Evolutionary conservation across 2,888 invertebrate species (phyloP).

Genomic region (Acronicta psi): DNA sequence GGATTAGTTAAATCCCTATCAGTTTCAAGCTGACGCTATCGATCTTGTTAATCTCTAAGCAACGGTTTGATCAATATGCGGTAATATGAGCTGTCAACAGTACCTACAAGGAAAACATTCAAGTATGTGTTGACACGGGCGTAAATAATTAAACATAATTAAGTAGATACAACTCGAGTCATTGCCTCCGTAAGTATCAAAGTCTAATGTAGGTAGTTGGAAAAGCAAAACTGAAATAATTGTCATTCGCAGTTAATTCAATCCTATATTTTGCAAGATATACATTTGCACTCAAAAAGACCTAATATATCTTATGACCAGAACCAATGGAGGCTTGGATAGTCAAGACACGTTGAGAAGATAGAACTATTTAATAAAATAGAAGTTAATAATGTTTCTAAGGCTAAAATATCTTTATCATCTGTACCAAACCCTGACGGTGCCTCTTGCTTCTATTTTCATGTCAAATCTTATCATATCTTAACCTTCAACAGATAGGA

Average conservation of each 20-base stretch:
- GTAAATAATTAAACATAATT: slow-evolving; percentile 40
- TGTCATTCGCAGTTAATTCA: no score
- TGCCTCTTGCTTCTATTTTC: slow-evolving; percentile 32
- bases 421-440: slow-evolving; percentile 18
- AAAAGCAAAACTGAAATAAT: background rate
- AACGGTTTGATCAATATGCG: slow-evolving; percentile 49
- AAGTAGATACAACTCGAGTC: slow-evolving; percentile 9
- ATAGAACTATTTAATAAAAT: no score
- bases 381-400: background rate
- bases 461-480: slow-evolving; percentile 52
- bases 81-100: slow-evolving; percentile 50
- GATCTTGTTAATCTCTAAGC: slow-evolving; percentile 42
- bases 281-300: no score
- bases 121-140: slow-evolving; percentile 37
- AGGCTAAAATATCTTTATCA: slow-evolving; percentile 21
- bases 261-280: no score
- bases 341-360: no score
- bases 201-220: background rate
- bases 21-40: slow-evolving; percentile 44
- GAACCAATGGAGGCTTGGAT: no score
- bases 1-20: slow-evolving; percentile 56
- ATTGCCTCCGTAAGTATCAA: slow-evolving; percentile 6
- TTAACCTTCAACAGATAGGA: slow-evolving; percentile 47
- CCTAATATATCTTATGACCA: no score
- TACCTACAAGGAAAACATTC: slow-evolving; percentile 42